A percentile compares a stretch with the other conserved stretches of the same genome.
These are phyloP conservation scores for Plagodis dolabraria DNA, from an alignment of 2,888 invertebrate species.

Conservation along the genomic window DNA sequence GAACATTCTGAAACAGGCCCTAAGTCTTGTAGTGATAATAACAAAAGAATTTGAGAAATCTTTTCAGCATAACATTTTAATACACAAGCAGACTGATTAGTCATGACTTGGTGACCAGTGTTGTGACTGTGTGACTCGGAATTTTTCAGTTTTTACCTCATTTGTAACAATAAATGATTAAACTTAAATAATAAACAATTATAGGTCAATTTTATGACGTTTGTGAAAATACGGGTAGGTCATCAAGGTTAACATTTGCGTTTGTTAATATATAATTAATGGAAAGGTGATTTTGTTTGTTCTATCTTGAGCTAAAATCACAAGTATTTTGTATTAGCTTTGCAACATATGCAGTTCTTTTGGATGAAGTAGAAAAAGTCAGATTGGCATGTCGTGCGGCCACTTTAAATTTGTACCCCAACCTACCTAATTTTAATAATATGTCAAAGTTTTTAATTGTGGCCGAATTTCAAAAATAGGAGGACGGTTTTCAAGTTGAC, in stretches of 20 bases:
- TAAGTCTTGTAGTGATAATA: not conserved
- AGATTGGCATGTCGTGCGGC: no score
- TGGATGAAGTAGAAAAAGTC: no score
- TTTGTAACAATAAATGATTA: conserved; percentile 6
- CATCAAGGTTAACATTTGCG: not conserved
- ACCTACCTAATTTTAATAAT: no score
- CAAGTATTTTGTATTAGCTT: no score
- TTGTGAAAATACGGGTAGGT: not conserved
- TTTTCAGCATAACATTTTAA: not conserved
- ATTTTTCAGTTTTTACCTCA: conserved; percentile 11
- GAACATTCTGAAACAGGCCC: no score
- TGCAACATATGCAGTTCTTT: no score
- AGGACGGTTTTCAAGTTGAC: no score
- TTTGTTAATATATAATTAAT: not conserved
- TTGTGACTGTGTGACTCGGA: conserved; percentile 3
- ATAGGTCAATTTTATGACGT: not conserved
- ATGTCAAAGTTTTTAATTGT: no score
- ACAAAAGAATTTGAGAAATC: not conserved
- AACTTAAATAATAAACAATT: not conserved
- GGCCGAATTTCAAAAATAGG: no score
- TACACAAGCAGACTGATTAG: conserved; percentile 3
- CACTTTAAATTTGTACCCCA: no score
- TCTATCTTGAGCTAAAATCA: no score
- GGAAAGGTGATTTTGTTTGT: not conserved
- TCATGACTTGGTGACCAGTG: conserved; percentile 7